A percentile compares a stretch with the other conserved stretches of the same genome.
These are phyloP conservation scores for Alcedo quadribrachys DNA, from an alignment of 2,797 vertebrate genomes.

Conservation along the genomic window DNA sequence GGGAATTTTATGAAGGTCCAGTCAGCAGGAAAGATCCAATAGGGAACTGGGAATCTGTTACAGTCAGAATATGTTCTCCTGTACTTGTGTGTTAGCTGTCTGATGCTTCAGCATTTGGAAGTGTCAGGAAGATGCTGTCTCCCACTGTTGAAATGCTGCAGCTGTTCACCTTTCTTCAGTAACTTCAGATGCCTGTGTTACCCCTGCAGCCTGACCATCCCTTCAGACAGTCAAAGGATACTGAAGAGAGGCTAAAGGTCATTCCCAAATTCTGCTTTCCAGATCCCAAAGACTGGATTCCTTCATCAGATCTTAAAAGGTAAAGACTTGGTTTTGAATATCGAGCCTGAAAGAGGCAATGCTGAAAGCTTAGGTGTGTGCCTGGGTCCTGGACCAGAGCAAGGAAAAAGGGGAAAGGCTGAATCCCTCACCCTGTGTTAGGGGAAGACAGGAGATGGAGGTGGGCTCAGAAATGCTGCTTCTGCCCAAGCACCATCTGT, in stretches of 20 bases:
- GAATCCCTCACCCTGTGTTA: background rate
- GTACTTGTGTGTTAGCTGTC: background rate
- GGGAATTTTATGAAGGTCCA: background rate
- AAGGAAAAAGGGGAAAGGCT: background rate
- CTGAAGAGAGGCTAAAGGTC: conserved; percentile 93
- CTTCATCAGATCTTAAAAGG: conserved; percentile 89
- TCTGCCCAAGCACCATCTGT: background rate
- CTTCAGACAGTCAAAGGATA: conserved; percentile 89
- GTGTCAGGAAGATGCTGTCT: background rate
- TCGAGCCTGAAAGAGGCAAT: background rate
- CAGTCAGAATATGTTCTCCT: background rate
- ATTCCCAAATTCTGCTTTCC: conserved; percentile 98
- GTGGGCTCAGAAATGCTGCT: background rate
- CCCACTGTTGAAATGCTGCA: background rate
- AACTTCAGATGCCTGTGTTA: conserved; percentile 10
- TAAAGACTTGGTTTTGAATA: conserved; percentile 48
- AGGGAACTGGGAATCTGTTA: background rate
- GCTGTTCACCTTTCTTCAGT: background rate
- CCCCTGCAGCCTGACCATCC: conserved; percentile 88
- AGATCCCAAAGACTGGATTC: conserved; percentile 91
- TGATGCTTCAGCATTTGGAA: background rate
- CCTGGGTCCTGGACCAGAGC: background rate
- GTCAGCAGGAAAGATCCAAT: background rate
- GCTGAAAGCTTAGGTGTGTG: background rate
- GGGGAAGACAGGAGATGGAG: background rate